Evolutionary conservation across 2,797 vertebrate species (phyloP).

Genomic region (Rhodeus uyekii): DNA sequence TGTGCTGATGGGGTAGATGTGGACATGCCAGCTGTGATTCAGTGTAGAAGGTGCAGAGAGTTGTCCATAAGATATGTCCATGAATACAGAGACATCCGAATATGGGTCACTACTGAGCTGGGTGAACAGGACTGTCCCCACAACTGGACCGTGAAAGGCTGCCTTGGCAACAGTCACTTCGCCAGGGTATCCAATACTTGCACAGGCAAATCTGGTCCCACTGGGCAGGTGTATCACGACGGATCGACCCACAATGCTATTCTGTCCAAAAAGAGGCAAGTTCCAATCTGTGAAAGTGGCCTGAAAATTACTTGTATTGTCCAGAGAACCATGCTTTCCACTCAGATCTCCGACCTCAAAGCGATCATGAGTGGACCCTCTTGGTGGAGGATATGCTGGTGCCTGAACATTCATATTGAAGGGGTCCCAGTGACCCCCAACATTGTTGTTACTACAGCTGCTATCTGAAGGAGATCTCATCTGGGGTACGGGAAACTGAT

Average conservation of each 20-base stretch:
- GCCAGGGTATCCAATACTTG: slow-evolving; percentile 74
- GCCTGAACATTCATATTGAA: slow-evolving; percentile 60
- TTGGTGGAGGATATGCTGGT: slow-evolving; percentile 65
- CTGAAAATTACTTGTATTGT: slow-evolving; percentile 15
- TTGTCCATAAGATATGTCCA: slow-evolving; percentile 72
- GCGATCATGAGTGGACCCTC: slow-evolving; percentile 73
- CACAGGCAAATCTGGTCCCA: slow-evolving; percentile 68
- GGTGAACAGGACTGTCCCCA: slow-evolving; percentile 76
- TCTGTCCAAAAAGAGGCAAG: slow-evolving; percentile 80
- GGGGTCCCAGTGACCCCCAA: slow-evolving; percentile 81
- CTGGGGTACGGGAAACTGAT: slow-evolving; percentile 76
- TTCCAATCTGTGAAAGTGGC: slow-evolving; percentile 71
- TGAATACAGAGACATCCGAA: slow-evolving; percentile 78
- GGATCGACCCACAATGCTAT: slow-evolving; percentile 83
- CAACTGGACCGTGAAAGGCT: slow-evolving; percentile 69
- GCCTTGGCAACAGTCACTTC: slow-evolving; percentile 69
- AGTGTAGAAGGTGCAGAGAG: slow-evolving; percentile 57
- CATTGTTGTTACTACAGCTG: slow-evolving; percentile 73
- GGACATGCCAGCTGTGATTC: slow-evolving; percentile 81
- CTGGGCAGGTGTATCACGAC: slow-evolving; percentile 72
- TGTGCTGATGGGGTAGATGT: slow-evolving; percentile 75
- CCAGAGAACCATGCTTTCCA: slow-evolving; percentile 71
- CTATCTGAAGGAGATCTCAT: slow-evolving; percentile 51
- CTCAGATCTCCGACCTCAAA: slow-evolving; percentile 82
- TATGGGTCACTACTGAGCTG: slow-evolving; percentile 72